Conservation (phyloP, 53 echinoderm and acorn worm genomes). For the Luidia sarsii region DNA sequence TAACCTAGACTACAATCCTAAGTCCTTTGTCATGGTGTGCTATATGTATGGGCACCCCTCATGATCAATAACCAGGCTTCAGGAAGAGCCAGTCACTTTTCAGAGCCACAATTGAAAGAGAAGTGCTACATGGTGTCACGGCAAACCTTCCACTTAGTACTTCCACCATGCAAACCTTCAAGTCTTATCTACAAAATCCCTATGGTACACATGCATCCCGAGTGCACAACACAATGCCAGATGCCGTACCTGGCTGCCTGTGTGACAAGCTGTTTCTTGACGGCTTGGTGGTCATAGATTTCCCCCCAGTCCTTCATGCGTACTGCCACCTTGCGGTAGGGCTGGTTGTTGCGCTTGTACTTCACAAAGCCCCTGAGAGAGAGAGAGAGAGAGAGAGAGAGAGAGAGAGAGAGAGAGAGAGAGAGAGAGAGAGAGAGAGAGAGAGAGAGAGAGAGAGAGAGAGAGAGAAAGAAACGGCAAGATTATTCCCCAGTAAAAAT, state of each 20-base stretch:
- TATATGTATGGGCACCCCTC: too few relatives aligned
- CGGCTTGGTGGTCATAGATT: constrained; percentile 90
- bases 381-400: too few relatives aligned
- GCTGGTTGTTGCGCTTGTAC: constrained; percentile 83
- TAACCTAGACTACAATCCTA: too few relatives aligned
- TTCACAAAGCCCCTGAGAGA: constrained; percentile 89
- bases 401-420: neutral
- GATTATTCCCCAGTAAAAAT: neutral
- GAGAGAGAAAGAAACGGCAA: neutral
- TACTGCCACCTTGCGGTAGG: constrained; percentile 75
- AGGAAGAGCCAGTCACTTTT: too few relatives aligned
- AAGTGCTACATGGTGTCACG: too few relatives aligned
- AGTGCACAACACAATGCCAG: too few relatives aligned
- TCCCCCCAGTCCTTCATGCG: constrained; percentile 93
- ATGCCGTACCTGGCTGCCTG: constrained; percentile 94
- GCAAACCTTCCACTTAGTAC: too few relatives aligned
- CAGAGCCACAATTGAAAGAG: neutral
- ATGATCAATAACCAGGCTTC: too few relatives aligned
- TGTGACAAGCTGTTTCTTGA: constrained; percentile 76
- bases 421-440: neutral
- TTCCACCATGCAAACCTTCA: too few relatives aligned
- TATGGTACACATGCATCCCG: too few relatives aligned
- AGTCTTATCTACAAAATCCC: too few relatives aligned
- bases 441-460: neutral
- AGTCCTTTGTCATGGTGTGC: too few relatives aligned